These are phyloP conservation scores for silkworm (Bombyx mori) DNA, from an alignment of 1,140 invertebrate genomes.

Conservation along the genomic window ASM3026992v2 NC_085107.1:7138501-7139000, in stretches of 20 bases:
- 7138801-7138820: slow-evolving; percentile 16
- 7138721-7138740: slow-evolving; percentile 9
- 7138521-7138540: slow-evolving; percentile 9
- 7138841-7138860: slow-evolving; percentile 21
- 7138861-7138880: no score
- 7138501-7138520: slow-evolving; percentile 10
- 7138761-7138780: slow-evolving; percentile 15
- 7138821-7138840: no score
- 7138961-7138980: slow-evolving; percentile 13
- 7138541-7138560: slow-evolving; percentile 9
- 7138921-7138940: slow-evolving; percentile 20
- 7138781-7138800: slow-evolving; percentile 19
- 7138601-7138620: slow-evolving; percentile 19
- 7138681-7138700: slow-evolving; percentile 13
- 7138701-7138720: slow-evolving; percentile 22
- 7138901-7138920: slow-evolving; percentile 21
- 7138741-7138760: slow-evolving; percentile 10
- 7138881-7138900: slow-evolving; percentile 5
- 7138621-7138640: slow-evolving; percentile 23
- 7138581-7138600: slow-evolving; percentile 5
- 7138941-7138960: slow-evolving; percentile 18
- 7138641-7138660: slow-evolving; percentile 29
- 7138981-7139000: slow-evolving; percentile 14
- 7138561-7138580: slow-evolving; percentile 10
- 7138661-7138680: slow-evolving; percentile 26